Conservation (phyloP, 2,113 vertebrate genomes). For the Nyctereutes procyonoides region DNA sequence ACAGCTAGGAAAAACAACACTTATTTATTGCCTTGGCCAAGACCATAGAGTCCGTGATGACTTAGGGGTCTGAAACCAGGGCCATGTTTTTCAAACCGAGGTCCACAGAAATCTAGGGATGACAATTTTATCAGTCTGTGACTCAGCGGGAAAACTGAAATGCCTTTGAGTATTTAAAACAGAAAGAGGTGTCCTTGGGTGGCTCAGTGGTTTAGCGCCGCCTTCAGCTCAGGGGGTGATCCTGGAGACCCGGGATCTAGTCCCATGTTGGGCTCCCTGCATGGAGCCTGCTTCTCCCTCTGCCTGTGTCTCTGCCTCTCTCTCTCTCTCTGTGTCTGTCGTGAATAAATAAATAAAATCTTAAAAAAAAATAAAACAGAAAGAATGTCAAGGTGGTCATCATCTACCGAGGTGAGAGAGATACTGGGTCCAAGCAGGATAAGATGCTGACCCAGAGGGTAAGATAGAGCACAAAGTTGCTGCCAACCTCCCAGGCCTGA, state of each 20-base stretch:
- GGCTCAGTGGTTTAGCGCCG: too few species aligned
- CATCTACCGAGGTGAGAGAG: not conserved
- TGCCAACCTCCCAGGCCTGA: not conserved
- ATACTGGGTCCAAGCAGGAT: not conserved
- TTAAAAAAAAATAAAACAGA: not conserved
- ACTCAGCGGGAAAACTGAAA: not conserved
- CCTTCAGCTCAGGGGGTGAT: too few species aligned
- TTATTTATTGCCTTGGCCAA: not conserved
- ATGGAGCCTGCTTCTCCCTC: too few species aligned
- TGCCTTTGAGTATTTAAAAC: not conserved
- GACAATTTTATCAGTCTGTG: not conserved
- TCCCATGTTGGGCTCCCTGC: too few species aligned
- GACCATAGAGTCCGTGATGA: not conserved
- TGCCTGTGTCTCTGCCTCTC: too few species aligned
- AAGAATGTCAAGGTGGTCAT: not conserved
- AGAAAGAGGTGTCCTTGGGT: not conserved
- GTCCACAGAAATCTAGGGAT: not conserved
- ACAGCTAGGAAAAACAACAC: not conserved
- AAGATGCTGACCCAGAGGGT: not conserved
- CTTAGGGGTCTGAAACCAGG: not conserved
- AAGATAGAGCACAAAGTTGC: not conserved
- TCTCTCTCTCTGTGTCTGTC: too few species aligned
- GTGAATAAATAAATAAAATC: too few species aligned
- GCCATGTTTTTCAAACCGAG: not conserved
- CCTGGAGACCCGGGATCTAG: too few species aligned